phyloP scores from a whole-genome alignment of 1,140 invertebrate genomes.

The Ylistrum balloti region DNA sequence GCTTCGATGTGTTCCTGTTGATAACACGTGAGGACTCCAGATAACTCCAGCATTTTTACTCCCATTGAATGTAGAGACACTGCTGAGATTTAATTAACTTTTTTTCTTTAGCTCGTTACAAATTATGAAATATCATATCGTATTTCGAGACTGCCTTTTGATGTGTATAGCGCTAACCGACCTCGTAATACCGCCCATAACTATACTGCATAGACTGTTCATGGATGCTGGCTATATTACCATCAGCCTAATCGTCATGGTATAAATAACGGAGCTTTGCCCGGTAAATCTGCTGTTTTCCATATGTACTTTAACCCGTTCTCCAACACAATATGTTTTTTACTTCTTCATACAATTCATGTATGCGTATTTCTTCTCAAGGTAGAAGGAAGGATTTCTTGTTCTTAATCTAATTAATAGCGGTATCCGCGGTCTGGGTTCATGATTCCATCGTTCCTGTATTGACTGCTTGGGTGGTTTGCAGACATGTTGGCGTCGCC shows the following conservation, averaged over 20 bases:
- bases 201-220: conserved; percentile 46
- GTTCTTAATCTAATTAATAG: conserved; percentile 36
- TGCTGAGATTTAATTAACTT: conserved; percentile 55
- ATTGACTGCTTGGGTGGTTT: conserved; percentile 32
- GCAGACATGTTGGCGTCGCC: background rate
- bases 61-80: conserved; percentile 2
- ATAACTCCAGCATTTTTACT: conserved; percentile 32
- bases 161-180: conserved; percentile 48
- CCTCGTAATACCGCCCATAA: conserved; percentile 48
- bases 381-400: conserved; percentile 27
- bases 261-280: background rate
- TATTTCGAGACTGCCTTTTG: conserved; percentile 48
- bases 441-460: background rate
- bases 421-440: background rate
- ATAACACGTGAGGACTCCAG: background rate
- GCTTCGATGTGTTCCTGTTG: background rate
- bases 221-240: background rate
- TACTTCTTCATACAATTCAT: conserved; percentile 9
- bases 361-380: conserved; percentile 21
- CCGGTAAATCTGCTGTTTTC: background rate
- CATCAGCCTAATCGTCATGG: conserved; percentile 31
- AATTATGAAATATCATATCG: conserved; percentile 57
- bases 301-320: conserved; percentile 30
- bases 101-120: conserved; percentile 52
- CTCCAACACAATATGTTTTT: conserved; percentile 20